Percentiles rank a stretch among this genome's conserved stretches.
phyloP scores from a whole-genome alignment of 2,888 invertebrate genomes.

The Brachypterus glaber region DNA sequence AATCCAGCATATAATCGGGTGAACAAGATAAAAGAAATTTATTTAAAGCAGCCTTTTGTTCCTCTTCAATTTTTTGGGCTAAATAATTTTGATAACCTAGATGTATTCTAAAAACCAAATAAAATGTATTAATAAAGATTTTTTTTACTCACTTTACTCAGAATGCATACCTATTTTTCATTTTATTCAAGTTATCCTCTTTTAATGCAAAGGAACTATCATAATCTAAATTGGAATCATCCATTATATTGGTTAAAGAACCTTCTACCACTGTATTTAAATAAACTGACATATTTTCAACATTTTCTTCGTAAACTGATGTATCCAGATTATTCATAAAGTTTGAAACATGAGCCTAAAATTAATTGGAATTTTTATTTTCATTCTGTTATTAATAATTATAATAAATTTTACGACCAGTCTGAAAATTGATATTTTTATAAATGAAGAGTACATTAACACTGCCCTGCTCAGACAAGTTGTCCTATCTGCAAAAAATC shows the following conservation, averaged over 20 bases:
- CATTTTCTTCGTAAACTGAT: conserved; percentile 16
- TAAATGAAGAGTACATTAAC: no score
- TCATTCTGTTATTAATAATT: no score
- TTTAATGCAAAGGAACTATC: no score
- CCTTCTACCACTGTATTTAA: conserved; percentile 10
- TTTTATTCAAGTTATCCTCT: conserved; percentile 17
- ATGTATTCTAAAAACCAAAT: conserved; percentile 44
- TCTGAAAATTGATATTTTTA: no score
- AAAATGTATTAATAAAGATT: conserved; percentile 9
- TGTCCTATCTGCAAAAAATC: no score
- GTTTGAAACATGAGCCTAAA: conserved; percentile 19
- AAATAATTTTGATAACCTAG: conserved; percentile 50
- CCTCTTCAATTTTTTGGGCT: conserved; percentile 46
- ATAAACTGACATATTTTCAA: conserved; percentile 12
- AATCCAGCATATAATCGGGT: conserved; percentile 14
- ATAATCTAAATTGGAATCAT: no score
- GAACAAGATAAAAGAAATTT: conserved; percentile 20
- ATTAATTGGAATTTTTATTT: no score
- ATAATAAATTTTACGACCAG: no score
- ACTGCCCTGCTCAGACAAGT: no score
- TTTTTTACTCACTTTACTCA: conserved; percentile 1
- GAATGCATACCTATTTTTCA: conserved; percentile 18
- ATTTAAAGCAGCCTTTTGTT: conserved; percentile 46
- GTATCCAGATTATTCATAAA: conserved; percentile 22
- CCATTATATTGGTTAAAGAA: no score